Conservation (phyloP, 2,797 vertebrate genomes). For the Cuniculus paca region DNA sequence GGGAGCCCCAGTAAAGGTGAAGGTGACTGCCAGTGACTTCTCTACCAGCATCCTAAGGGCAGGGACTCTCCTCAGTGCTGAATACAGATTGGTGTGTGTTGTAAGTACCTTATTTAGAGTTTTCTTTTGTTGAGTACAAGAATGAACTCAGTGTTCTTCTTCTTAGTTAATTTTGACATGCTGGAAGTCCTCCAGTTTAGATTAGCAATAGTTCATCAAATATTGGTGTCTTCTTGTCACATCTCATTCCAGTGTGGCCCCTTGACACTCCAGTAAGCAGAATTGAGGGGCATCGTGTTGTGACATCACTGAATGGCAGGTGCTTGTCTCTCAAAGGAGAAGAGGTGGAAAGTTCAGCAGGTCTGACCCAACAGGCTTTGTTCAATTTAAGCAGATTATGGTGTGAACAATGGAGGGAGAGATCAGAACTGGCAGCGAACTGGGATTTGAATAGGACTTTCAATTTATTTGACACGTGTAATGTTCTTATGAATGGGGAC, state of each 20-base stretch:
- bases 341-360: conserved; percentile 69
- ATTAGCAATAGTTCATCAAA: conserved; percentile 41
- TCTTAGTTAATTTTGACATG: background rate
- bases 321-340: background rate
- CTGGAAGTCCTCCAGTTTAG: background rate
- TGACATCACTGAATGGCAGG: conserved; percentile 21
- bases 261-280: background rate
- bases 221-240: conserved; percentile 37
- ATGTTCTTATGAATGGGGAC: conserved; percentile 85
- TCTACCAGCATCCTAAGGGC: fast-evolving
- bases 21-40: background rate
- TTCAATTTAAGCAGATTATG: conserved; percentile 86
- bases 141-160: background rate
- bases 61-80: background rate
- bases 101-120: background rate
- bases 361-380: conserved; percentile 77
- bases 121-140: background rate
- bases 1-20: background rate
- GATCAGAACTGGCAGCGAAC: conserved; percentile 85
- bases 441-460: conserved; percentile 87
- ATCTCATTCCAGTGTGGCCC: background rate
- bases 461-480: conserved; percentile 85
- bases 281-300: background rate
- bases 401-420: conserved; percentile 79
- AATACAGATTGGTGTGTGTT: background rate